phyloP scores from a whole-genome alignment of 2,113 vertebrate genomes.

The Carassius auratus region DNA sequence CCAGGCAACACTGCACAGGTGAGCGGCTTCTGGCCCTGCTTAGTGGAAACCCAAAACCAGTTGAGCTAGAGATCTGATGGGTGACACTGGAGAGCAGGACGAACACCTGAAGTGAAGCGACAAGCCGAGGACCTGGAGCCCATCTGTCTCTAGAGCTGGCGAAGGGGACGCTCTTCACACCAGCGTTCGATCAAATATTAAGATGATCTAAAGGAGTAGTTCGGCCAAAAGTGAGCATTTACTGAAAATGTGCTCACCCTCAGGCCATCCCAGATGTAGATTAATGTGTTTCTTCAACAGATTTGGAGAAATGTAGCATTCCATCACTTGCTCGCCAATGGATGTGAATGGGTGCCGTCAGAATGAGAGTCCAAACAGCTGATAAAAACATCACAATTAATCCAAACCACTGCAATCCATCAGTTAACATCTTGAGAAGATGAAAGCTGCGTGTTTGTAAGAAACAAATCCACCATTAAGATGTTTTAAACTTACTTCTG shows the following conservation, averaged over 20 bases:
- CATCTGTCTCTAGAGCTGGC: constrained; percentile 32
- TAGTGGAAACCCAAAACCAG: constrained; percentile 72
- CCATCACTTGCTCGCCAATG: background rate
- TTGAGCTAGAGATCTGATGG: constrained; percentile 63
- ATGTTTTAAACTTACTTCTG: too few relatives aligned
- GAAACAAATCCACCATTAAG: too few relatives aligned
- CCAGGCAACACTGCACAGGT: constrained; percentile 74
- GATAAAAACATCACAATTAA: background rate
- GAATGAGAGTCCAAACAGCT: too few relatives aligned
- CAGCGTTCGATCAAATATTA: background rate
- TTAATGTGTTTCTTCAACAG: too few relatives aligned
- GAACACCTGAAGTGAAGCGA: constrained; percentile 26
- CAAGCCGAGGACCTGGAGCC: background rate
- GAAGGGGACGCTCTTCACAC: background rate
- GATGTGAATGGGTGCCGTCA: background rate
- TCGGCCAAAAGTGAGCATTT: background rate
- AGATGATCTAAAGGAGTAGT: background rate
- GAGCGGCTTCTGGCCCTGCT: constrained; percentile 54
- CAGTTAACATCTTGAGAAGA: too few relatives aligned
- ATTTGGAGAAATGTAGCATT: background rate
- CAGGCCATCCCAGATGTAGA: background rate
- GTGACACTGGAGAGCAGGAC: constrained; percentile 69
- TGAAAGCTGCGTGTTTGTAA: too few relatives aligned
- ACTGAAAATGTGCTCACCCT: background rate
- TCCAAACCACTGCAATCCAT: too few relatives aligned